These are phyloP conservation scores for Erpetoichthys calabaricus DNA, from an alignment of 2,797 vertebrate genomes.

Conservation along the genomic window DNA sequence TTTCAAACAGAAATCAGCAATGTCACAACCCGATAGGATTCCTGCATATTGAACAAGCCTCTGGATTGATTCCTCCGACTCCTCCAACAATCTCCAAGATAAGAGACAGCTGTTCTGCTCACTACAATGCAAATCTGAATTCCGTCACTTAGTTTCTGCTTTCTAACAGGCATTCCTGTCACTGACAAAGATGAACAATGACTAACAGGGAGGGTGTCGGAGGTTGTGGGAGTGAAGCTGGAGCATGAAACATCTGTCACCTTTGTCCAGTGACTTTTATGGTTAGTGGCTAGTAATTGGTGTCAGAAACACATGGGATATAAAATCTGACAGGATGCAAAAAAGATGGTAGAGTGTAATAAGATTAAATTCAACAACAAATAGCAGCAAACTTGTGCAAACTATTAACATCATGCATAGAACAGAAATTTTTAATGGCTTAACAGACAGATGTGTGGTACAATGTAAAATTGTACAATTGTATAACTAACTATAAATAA, in stretches of 20 bases:
- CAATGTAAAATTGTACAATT: no score
- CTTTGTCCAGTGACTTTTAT: conserved; percentile 8
- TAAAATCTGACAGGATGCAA: no score
- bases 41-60: not conserved
- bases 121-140: conserved; percentile 2
- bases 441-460: no score
- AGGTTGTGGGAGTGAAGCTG: conserved; percentile 1
- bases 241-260: conserved; percentile 8
- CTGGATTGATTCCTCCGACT: conserved; percentile 2
- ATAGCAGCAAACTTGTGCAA: no score
- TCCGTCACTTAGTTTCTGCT: conserved; percentile 3
- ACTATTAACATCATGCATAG: no score
- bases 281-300: conserved; percentile 2
- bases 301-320: not conserved
- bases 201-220: not conserved
- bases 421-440: no score
- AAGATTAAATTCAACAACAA: no score
- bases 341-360: no score
- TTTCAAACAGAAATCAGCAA: no score
- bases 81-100: not conserved
- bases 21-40: no score
- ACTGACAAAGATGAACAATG: conserved; percentile 4
- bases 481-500: no score
- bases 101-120: conserved; percentile 7
- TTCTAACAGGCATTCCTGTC: conserved; percentile 2